Evolutionary conservation across 2,888 invertebrate genomes (phyloP).

Genomic region (Monochamus alternatus): DNA sequence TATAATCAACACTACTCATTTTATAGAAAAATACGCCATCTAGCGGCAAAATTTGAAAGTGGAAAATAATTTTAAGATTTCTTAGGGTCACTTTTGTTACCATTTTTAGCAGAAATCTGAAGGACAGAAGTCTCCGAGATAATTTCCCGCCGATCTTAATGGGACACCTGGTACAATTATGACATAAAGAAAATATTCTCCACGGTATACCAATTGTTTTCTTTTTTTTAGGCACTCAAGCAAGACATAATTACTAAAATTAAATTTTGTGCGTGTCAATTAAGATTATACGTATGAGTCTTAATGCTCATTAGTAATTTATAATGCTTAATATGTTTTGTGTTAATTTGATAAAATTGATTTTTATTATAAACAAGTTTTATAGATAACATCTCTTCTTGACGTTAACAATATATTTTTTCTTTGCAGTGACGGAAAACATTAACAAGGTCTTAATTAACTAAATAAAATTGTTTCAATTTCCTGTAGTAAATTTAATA

Average conservation of each 20-base stretch:
- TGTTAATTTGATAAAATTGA: slow-evolving; percentile 22
- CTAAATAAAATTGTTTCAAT: slow-evolving; percentile 15
- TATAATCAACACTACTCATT: too few species aligned
- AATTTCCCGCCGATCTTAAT: too few species aligned
- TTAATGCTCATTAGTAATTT: slow-evolving; percentile 15
- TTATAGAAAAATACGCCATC: too few species aligned
- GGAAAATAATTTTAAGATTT: too few species aligned
- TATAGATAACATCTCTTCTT: slow-evolving; percentile 4
- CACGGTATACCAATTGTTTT: background rate
- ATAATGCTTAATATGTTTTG: background rate
- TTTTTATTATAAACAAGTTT: slow-evolving; percentile 17
- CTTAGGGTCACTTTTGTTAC: too few species aligned
- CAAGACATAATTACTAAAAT: background rate
- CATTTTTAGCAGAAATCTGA: too few species aligned
- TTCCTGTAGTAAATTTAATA: slow-evolving; percentile 19
- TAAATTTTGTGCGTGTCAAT: slow-evolving; percentile 9
- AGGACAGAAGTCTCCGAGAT: too few species aligned
- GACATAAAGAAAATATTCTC: slow-evolving; percentile 7
- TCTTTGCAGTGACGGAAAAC: slow-evolving; percentile 1
- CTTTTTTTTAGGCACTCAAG: background rate
- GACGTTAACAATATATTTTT: slow-evolving; percentile 11
- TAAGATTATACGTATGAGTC: slow-evolving; percentile 16
- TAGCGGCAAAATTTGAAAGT: too few species aligned
- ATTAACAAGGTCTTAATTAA: slow-evolving; percentile 18
- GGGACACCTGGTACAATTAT: background rate